Evolutionary conservation across 2,797 vertebrate genomes (phyloP).

Genomic region (Miichthys miiuy): DNA sequence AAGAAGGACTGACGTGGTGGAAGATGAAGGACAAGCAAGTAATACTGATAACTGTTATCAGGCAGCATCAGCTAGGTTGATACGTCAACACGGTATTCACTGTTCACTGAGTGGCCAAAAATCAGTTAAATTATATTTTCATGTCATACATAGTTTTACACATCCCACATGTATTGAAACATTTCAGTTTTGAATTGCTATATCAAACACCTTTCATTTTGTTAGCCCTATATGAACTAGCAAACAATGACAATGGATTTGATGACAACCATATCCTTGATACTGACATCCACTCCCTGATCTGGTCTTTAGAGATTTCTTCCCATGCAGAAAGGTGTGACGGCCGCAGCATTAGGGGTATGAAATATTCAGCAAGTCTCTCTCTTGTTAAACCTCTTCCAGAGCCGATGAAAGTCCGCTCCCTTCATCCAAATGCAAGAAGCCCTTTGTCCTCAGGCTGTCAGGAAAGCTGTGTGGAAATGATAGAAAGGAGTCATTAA

Average conservation of each 20-base stretch:
- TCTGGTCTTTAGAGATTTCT: constrained; percentile 17
- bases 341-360: constrained; percentile 27
- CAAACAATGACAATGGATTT: constrained; percentile 4
- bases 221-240: no score
- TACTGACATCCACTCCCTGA: not conserved
- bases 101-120: no score
- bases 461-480: constrained; percentile 26
- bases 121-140: no score
- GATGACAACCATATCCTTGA: not conserved
- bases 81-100: no score
- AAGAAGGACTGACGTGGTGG: no score
- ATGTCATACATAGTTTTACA: no score
- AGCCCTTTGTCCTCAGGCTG: constrained; percentile 14
- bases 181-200: no score
- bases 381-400: constrained; percentile 41
- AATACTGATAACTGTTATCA: no score
- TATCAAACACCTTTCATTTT: no score
- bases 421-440: not conserved
- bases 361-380: constrained; percentile 58
- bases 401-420: constrained; percentile 1
- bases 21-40: no score
- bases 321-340: constrained; percentile 32
- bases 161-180: no score
- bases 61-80: no score
- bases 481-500: constrained; percentile 25